A percentile compares a stretch with the other conserved stretches of the same genome.
These are phyloP conservation scores for Cherax destructor DNA, from an alignment of 1,140 invertebrate species.

Conservation along the genomic window DNA sequence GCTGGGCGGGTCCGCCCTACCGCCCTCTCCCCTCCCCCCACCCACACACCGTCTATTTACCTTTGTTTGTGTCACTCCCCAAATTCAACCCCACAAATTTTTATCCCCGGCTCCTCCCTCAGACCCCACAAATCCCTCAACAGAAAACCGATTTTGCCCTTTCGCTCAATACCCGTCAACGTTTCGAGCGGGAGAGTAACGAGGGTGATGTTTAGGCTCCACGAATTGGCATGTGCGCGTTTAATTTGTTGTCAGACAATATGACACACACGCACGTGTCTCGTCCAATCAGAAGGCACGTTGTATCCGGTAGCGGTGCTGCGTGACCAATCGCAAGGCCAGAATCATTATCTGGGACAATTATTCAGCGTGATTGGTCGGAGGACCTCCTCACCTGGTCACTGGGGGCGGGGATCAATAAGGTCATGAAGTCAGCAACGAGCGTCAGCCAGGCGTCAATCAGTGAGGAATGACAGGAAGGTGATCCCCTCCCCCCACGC, in stretches of 20 bases:
- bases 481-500: not conserved
- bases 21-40: not conserved
- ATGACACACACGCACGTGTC: slow-evolving; percentile 4
- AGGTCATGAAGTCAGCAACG: slow-evolving; percentile 35
- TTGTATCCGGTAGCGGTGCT: not conserved
- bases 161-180: too few relatives aligned
- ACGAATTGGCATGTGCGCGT: not conserved
- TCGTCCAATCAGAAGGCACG: slow-evolving; percentile 10
- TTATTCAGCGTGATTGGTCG: slow-evolving; percentile 6
- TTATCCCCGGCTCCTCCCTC: not conserved
- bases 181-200: too few relatives aligned
- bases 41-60: not conserved
- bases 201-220: too few relatives aligned
- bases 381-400: slow-evolving; percentile 7
- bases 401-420: slow-evolving; percentile 19
- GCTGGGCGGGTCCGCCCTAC: not conserved
- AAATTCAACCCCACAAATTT: not conserved
- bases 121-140: not conserved
- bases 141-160: not conserved
- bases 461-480: not conserved
- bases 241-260: not conserved
- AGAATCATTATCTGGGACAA: not conserved
- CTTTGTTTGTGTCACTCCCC: not conserved
- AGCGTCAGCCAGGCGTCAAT: slow-evolving; percentile 14
- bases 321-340: slow-evolving; percentile 13